Evolutionary conservation across 2,797 vertebrate species (phyloP).

Genomic region (Coilia nasus): DNA sequence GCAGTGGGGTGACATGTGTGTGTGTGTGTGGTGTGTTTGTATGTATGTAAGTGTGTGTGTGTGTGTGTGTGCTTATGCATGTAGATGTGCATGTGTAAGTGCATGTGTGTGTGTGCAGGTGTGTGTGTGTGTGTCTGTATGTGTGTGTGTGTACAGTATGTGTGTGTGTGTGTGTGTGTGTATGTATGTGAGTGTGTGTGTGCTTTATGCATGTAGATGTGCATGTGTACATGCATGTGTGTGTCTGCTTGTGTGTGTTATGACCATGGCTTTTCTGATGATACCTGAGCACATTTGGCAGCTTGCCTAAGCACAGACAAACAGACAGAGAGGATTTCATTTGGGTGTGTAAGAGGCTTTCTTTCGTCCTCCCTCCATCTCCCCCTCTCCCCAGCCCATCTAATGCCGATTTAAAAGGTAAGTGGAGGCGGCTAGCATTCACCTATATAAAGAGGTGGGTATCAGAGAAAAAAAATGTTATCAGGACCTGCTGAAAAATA

Average conservation of each 20-base stretch:
- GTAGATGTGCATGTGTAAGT: background rate
- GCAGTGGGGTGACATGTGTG: background rate
- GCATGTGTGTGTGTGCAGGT: background rate
- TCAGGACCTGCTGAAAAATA: background rate
- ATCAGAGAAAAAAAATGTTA: background rate
- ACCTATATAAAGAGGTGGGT: conserved; percentile 49
- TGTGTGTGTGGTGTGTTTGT: conserved; percentile 3
- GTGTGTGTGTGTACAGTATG: conserved; percentile 5
- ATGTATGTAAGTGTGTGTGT: background rate
- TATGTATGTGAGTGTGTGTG: background rate
- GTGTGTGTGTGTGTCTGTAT: background rate
- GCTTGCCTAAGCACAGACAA: conserved; percentile 57
- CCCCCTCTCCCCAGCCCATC: conserved; percentile 24
- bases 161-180: background rate
- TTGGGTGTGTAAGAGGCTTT: conserved; percentile 65
- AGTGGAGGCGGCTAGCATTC: conserved; percentile 56
- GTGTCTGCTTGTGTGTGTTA: background rate
- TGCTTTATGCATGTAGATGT: background rate
- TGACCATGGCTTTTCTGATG: conserved; percentile 26
- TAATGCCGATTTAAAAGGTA: conserved; percentile 66
- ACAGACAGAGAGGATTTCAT: conserved; percentile 63
- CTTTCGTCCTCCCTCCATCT: conserved; percentile 40
- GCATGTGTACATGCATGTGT: background rate
- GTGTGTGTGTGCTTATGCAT: background rate
- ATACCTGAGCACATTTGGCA: conserved; percentile 60